Conservation (phyloP, 1,140 invertebrate species). For the Zaprionus lachaisei region DNA sequence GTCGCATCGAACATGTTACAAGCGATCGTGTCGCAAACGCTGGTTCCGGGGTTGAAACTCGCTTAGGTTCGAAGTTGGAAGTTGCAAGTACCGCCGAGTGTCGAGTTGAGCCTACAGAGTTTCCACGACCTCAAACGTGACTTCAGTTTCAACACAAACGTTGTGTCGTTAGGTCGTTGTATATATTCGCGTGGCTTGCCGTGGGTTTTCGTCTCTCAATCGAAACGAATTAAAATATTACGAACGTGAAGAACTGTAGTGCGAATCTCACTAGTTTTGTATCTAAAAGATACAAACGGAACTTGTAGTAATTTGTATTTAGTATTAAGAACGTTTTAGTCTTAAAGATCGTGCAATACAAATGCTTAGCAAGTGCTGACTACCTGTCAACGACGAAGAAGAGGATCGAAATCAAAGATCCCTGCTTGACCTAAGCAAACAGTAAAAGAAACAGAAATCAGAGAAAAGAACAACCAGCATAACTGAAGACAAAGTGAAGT, state of each 20-base stretch:
- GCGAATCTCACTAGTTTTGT: neutral
- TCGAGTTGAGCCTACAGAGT: slow-evolving; percentile 20
- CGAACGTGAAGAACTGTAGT: slow-evolving; percentile 13
- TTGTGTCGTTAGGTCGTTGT: slow-evolving; percentile 64
- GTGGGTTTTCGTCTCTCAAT: slow-evolving; percentile 18
- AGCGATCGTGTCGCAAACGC: slow-evolving; percentile 24
- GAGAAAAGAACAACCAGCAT: slow-evolving; percentile 7
- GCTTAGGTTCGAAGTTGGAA: slow-evolving; percentile 5
- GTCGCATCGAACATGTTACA: slow-evolving; percentile 33
- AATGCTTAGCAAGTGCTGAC: slow-evolving; percentile 46
- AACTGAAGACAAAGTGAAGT: slow-evolving; percentile 1
- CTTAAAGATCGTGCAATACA: slow-evolving; percentile 61
- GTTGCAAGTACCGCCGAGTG: slow-evolving; percentile 1
- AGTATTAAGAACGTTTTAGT: slow-evolving; percentile 2
- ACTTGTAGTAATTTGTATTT: slow-evolving; percentile 15
- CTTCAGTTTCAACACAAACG: slow-evolving; percentile 60
- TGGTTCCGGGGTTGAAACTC: slow-evolving; percentile 39
- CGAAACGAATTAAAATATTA: slow-evolving; percentile 29
- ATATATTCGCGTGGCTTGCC: slow-evolving; percentile 51
- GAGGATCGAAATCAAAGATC: slow-evolving; percentile 17
- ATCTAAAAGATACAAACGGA: slow-evolving; percentile 40
- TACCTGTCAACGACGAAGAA: slow-evolving; percentile 50
- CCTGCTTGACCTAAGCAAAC: slow-evolving; percentile 66
- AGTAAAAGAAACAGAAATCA: slow-evolving; percentile 12
- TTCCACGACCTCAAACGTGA: slow-evolving; percentile 6